Conservation (phyloP, 1,140 invertebrate genomes). For the Neodiprion lecontei region DNA sequence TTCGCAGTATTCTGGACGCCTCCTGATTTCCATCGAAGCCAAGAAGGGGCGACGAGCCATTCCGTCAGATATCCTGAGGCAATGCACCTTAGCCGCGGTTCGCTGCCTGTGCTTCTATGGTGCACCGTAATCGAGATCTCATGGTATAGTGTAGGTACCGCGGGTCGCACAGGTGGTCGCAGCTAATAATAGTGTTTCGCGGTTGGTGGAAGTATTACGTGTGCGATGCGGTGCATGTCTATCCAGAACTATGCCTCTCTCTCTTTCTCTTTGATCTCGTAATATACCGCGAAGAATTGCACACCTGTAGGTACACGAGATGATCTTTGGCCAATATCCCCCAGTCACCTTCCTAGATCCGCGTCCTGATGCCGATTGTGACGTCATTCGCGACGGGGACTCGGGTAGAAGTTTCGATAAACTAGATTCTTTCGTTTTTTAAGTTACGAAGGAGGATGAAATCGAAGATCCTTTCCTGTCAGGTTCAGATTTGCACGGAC, state of each 20-base stretch:
- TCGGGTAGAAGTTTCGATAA: no score
- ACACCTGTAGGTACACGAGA: background rate
- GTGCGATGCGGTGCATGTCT: slow-evolving; percentile 27
- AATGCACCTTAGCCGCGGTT: background rate
- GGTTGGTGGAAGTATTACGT: slow-evolving; percentile 4
- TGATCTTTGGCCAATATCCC: no score
- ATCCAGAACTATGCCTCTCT: slow-evolving; percentile 8
- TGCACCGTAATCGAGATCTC: slow-evolving; percentile 9
- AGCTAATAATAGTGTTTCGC: slow-evolving; percentile 41
- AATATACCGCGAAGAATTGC: background rate
- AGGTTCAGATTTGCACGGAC: no score
- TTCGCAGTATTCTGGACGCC: no score
- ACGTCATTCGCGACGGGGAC: no score
- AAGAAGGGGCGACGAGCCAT: background rate
- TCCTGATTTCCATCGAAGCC: no score
- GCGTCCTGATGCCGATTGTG: no score
- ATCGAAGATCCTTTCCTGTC: no score
- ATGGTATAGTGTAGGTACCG: slow-evolving; percentile 19
- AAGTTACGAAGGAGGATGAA: no score
- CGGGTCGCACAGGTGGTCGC: slow-evolving; percentile 44
- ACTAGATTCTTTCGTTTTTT: no score
- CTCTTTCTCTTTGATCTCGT: no score
- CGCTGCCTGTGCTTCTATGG: background rate
- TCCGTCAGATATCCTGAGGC: background rate
- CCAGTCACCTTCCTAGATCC: no score